Percentiles rank a stretch among this genome's conserved stretches.
Conservation (phyloP, 2,113 vertebrate genomes). For the Gallinago paraguaiae region DNA sequence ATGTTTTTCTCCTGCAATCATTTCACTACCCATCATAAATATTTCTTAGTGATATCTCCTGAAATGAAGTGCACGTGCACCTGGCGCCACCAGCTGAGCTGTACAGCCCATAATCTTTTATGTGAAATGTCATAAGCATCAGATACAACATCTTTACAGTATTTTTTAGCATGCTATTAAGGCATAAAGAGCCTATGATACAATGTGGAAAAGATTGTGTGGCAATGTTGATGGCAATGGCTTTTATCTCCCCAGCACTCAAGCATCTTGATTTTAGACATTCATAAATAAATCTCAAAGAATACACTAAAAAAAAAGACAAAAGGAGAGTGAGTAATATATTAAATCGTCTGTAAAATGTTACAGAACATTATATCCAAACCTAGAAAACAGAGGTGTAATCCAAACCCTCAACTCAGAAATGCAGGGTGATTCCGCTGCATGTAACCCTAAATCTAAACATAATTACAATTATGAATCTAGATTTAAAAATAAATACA, state of each 20-base stretch:
- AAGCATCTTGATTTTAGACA: not conserved
- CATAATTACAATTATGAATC: not conserved
- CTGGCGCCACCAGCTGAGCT: not conserved
- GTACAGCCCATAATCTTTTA: not conserved
- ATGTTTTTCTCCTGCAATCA: not conserved
- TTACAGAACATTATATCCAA: not conserved
- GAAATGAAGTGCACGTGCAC: not conserved
- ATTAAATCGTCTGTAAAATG: not conserved
- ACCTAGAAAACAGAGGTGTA: not conserved
- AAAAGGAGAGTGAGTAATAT: not conserved
- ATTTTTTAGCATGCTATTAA: not conserved
- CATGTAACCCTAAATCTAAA: not conserved
- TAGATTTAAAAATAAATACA: not conserved
- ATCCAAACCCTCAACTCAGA: not conserved
- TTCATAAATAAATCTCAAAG: conserved; percentile 1
- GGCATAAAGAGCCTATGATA: not conserved
- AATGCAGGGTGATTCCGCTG: not conserved
- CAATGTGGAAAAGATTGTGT: not conserved
- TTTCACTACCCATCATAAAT: not conserved
- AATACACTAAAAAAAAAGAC: not conserved
- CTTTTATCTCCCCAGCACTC: not conserved
- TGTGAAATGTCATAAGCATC: not conserved
- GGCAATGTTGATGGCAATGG: not conserved
- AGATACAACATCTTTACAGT: not conserved
- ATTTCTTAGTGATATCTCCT: conserved; percentile 13